Base-by-base conservation (phyloP, 2,113 vertebrate species). In the Anarrhichthys ocellatus region DNA sequence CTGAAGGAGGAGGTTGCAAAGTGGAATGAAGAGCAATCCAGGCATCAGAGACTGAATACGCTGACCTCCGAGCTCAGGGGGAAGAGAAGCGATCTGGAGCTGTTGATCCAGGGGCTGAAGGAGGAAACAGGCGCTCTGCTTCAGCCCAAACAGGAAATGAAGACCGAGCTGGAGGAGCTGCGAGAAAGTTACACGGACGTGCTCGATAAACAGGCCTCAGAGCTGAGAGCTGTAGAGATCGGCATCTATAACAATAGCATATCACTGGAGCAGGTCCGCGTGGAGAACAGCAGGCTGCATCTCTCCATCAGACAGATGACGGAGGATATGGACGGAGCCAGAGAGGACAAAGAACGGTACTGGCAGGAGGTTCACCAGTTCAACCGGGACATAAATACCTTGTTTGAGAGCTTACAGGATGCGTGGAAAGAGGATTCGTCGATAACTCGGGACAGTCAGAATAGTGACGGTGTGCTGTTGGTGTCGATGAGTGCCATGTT, bases 281-380 rank as follows among this genome's bases (percentile, higher is more conserved):
- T 83, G 81, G 93, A 95, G 75, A 95, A 95, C 91, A 88, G 92
- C 81, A 69, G 92, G 9, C 78, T 95, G 36, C 88, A 59, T 3
- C 78, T 95, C 56, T 0, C n/a, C 1, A 46, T 86, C 76, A 14
- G 13, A 10, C 73, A 61, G 78, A 84, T 91, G 93, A 82, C 29
- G 0, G 78, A 88, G 22, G 85, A 73, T 0, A 6, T 63, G 0
- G 2, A 11, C 42, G 32, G 22, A 32, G 73, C 62, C 65, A 15
- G 50, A 65, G 44, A 15, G 48, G 15, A 87, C 76, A 63, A 0
- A 42, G 75, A 62, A 1, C 18, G 61, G 20, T 74, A 71, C 83
- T 1, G 18, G 50, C 70, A 42, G 76, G 62, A 88, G 78, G 13
- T 10, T 0, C 66, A 52, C 5, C 44, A 6, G 59, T 10, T 89